Base-by-base conservation (phyloP, 2,113 vertebrate species). In the Phalacrocorax aristotelis region DNA sequence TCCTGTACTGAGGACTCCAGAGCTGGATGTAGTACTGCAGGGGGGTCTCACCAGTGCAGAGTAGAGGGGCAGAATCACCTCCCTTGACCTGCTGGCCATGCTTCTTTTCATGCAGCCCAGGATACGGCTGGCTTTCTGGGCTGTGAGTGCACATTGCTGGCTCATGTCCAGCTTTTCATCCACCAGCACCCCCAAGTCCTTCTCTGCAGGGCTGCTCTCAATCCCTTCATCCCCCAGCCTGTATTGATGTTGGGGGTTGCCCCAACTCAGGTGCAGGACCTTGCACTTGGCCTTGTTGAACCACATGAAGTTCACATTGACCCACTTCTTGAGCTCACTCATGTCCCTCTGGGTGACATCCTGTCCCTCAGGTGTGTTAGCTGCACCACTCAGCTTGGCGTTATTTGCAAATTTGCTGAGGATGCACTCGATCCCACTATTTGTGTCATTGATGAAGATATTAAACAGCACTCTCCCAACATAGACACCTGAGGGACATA, bases 71-170 rank as follows among this genome's bases (percentile, higher is more conserved):
- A 85, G 15, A 60, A 46, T 54, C 19, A 15, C 30, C 6, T 52
- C 5, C 16, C 7, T 57, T 0, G 0, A 34, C 14, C 9, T 54
- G 6, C 10, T 54, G 58, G 5, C 5, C 32, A 12, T 1, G 2
- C 6, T 57, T 21, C 11, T 77, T 26, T 58, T 44, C 25, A 18
- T 64, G 17, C 22, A 82, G 13, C 13, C 12, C 21, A 55, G 46
- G 17, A 40, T 13, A 65, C 0, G 0, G 15, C 6, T 76, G 15
- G 29, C 16, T 23, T 15, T 71, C 48, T 72, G 40, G 9, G 23
- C 32, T 80, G 51, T 0, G 1, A 93, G 30, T 10, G 4, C 18
- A 1, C 15, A 6, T 58, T 38, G 17, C 3, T 9, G 11, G 19
- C 5, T 44, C 16, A 23, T 27, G 12, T 71, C 11, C 62, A 54